Conservation (phyloP, 2,797 vertebrate genomes). For the Fistularia commersonii region DNA sequence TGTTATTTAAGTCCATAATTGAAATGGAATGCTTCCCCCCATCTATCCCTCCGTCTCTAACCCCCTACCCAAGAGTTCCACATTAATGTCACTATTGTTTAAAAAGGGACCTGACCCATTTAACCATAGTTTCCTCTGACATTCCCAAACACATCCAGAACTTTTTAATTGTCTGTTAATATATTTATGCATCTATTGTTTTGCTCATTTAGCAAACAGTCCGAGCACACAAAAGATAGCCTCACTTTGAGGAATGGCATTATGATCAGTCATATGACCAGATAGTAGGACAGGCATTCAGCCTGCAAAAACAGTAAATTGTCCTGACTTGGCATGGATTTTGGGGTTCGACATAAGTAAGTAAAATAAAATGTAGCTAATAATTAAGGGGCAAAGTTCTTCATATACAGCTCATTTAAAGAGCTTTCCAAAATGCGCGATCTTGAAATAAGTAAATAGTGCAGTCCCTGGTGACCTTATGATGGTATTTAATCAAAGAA, state of each 20-base stretch:
- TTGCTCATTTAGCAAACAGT: slow-evolving; percentile 58
- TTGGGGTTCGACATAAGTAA: slow-evolving; percentile 3
- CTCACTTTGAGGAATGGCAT: slow-evolving; percentile 55
- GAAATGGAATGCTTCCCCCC: slow-evolving; percentile 36
- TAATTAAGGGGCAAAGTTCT: slow-evolving; percentile 1
- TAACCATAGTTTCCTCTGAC: slow-evolving; percentile 49
- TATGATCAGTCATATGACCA: slow-evolving; percentile 51
- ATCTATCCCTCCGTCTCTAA: slow-evolving; percentile 10
- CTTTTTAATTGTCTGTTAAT: slow-evolving; percentile 59
- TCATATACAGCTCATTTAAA: background rate
- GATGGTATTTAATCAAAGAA: slow-evolving; percentile 60
- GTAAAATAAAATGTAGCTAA: slow-evolving; percentile 14
- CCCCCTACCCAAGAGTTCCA: slow-evolving; percentile 42
- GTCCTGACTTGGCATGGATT: slow-evolving; percentile 16
- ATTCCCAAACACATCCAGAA: slow-evolving; percentile 62
- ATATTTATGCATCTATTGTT: slow-evolving; percentile 60
- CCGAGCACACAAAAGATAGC: slow-evolving; percentile 35
- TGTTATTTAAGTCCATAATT: slow-evolving; percentile 74
- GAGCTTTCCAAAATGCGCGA: no score
- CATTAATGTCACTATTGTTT: slow-evolving; percentile 63
- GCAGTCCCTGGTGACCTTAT: slow-evolving; percentile 36
- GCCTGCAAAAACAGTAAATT: slow-evolving; percentile 51
- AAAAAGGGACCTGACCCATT: slow-evolving; percentile 72
- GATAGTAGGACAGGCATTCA: slow-evolving; percentile 47
- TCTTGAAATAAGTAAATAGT: no score